Evolutionary conservation across 2,113 vertebrate species (phyloP), one percentile per base, ranked within the genome.

Genomic region (Xyrauchen texanus): DNA sequence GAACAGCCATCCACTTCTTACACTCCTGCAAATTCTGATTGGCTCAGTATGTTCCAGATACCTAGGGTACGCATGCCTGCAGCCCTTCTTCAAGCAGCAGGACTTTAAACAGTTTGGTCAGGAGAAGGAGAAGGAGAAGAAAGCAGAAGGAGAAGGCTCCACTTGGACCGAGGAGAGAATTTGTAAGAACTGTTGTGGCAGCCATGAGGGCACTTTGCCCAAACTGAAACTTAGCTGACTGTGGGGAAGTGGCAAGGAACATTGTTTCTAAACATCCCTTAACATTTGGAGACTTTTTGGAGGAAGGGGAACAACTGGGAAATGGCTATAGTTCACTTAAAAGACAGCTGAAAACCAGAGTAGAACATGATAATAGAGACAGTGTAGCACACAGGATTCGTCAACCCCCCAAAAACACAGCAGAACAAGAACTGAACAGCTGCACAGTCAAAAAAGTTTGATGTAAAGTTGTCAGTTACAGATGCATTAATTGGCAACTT

Each of bases 151-250:
- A 65, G 12, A 65, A 63, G 42, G 6, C 10, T 64, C 62, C 42
- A 64, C 62, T 64, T 64, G 62, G 21, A 64, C 62, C 62, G 12
- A 64, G 34, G 10, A 65, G 12, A 46, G 44, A 66, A 7, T 66
- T 66, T 66, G 44, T 65, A n/a, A 13, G 63, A 45, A 8, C 11
- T 46, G 63, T 65, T 65, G 42, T 46, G 42, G 63, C 12, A 65
- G 63, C 42, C 12, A 65, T 65, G 42, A 45, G 11, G 6, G 42
- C 45, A 46, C 3, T 45, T 65, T 65, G 63, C 63, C 21, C 63
- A 45, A 65, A 45, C 63, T 10, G 42, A 65, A 8, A 45, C 63
- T 46, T 65, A n/a, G 3, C 34, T n/a, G 42, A 65, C 63, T 65
- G 12, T 46, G 6, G 12, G 12, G 11, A 65, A 65, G 42, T 46